Evolutionary conservation across 2,888 invertebrate species (phyloP).

Genomic region (Kryphioiulus occultus): DNA sequence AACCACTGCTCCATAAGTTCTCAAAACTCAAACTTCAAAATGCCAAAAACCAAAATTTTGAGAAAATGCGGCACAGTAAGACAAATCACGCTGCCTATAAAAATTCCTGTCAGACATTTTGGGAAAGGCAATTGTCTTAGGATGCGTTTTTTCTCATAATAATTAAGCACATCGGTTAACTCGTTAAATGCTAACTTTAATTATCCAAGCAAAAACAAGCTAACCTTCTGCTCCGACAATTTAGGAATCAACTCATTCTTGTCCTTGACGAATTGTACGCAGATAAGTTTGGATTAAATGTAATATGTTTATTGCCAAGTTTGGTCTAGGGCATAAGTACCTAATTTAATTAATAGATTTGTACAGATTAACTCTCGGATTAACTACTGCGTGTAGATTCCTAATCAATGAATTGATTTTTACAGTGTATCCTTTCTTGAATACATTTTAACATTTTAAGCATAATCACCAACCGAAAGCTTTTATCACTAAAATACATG

Average conservation of each 20-base stretch:
- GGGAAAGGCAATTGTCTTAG: not conserved
- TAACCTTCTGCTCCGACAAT: not conserved
- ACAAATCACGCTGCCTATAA: constrained; percentile 7
- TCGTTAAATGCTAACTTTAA: not conserved
- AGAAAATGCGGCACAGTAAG: not conserved
- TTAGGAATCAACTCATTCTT: not conserved
- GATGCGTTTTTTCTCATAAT: not conserved
- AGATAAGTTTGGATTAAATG: not conserved
- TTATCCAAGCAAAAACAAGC: not conserved
- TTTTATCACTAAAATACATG: too few relatives aligned
- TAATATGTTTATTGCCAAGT: not conserved
- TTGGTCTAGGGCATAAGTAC: too few relatives aligned
- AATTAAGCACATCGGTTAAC: constrained; percentile 12
- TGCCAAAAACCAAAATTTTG: not conserved
- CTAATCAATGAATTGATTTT: too few relatives aligned
- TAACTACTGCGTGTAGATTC: too few relatives aligned
- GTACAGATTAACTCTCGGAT: too few relatives aligned
- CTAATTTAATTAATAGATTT: too few relatives aligned
- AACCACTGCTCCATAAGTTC: not conserved
- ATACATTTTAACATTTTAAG: too few relatives aligned
- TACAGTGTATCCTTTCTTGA: too few relatives aligned
- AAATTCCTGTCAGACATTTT: not conserved
- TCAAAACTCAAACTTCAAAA: not conserved
- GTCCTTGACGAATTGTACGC: constrained; percentile 3
- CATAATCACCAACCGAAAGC: too few relatives aligned